Base-by-base conservation (phyloP, 2,888 invertebrate genomes). In the Onchidella celtica region DNA sequence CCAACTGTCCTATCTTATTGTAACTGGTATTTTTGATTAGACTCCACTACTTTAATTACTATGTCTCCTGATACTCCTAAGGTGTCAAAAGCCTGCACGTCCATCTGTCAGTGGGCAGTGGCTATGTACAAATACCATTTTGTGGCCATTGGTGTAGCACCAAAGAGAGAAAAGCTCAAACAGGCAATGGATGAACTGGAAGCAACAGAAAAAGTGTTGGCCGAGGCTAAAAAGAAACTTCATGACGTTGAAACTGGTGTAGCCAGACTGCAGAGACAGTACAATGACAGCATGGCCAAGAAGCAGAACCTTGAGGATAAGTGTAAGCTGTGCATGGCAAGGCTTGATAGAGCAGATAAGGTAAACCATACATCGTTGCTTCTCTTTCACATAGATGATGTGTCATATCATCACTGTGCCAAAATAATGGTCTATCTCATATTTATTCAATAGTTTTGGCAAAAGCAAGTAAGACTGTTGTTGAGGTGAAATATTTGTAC, bases 81-180 rank as follows among this genome's bases (percentile, higher is more conserved):
- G 95, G 96, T 96, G 17, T 97, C 96, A 0, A 96, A 96, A 92
- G 96, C 96, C 0, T 96, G 96, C 90, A 95, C 95, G 85, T 96
- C 96, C 0, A 94, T 97, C 0, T 97, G 97, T 89, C 96, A 97
- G 94, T 97, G 97, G 97, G 96, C 86, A 0, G 84, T 93, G 82
- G 94, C 94, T 83, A 94, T 94, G 94, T 91, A 94, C 89, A 93
- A 93, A 85, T 94, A 93, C 85, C 92, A 93, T 88, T 92, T 92
- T 85, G 93, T 94, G 9, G 91, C 93, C n/a, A 92, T 87, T 84
- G 91, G 88, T 72, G 93, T 94, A 47, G 93, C 92, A 24, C 93
- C 93, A 3, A 93, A 93, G 86, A 84, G 93, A 55, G 93, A 92
- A 83, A 91, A 91, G 32, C 88, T 93, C 75, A 85, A 89, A 34